Percentiles rank a stretch among this genome's conserved stretches.
These are phyloP conservation scores for Pseudococcus viburni DNA, from an alignment of 2,888 invertebrate species.

Conservation along the genomic window DNA sequence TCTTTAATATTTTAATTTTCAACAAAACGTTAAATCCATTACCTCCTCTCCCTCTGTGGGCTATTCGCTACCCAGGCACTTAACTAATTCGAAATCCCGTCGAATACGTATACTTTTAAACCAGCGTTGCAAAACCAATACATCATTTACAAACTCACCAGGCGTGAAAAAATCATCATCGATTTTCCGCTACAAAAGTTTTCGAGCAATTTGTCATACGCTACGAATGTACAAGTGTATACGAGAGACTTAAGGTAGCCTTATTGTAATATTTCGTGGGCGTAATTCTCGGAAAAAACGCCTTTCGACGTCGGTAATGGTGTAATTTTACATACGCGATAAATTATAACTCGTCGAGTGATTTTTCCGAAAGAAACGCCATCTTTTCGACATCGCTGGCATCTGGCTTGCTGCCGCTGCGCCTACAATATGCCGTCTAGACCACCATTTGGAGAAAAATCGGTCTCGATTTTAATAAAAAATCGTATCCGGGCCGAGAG, in stretches of 20 bases:
- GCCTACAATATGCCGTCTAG: background rate
- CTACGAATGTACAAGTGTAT: background rate
- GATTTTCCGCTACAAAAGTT: constrained; percentile 1
- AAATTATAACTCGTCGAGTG: constrained; percentile 26
- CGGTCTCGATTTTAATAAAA: background rate
- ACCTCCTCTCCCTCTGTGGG: too few relatives aligned
- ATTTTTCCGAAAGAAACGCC: background rate
- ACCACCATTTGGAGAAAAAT: background rate
- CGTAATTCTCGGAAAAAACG: constrained; percentile 26
- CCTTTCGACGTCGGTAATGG: background rate
- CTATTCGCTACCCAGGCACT: too few relatives aligned
- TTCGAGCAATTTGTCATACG: background rate
- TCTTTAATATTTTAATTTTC: too few relatives aligned
- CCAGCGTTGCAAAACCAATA: background rate
- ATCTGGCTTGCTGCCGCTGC: background rate
- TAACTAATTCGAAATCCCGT: too few relatives aligned
- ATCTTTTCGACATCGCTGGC: background rate
- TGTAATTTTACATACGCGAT: background rate
- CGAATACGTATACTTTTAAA: background rate
- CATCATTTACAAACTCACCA: background rate
- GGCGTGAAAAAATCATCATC: background rate
- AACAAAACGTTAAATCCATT: too few relatives aligned
- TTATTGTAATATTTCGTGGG: constrained; percentile 25
- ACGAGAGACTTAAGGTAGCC: background rate
- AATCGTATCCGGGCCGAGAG: background rate